Percentiles rank a stretch among this genome's conserved stretches.
These are phyloP conservation scores for Phoeniculus purpureus DNA, from an alignment of 2,797 vertebrate species.

Conservation along the genomic window DNA sequence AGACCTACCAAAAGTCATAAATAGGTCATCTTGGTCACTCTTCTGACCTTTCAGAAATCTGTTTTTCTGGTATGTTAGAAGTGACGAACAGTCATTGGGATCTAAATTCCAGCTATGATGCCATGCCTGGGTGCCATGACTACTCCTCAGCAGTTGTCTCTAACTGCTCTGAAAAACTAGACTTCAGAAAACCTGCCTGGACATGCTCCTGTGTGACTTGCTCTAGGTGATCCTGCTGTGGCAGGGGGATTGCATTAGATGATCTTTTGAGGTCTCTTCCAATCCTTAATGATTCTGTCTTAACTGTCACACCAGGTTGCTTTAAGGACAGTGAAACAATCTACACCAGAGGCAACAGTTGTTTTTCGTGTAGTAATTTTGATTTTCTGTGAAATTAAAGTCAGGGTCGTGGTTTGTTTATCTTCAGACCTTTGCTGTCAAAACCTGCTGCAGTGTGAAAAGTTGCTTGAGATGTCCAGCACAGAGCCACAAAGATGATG, in stretches of 20 bases:
- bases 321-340: background rate
- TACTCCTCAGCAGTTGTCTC: background rate
- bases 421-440: background rate
- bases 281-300: too few species aligned
- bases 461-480: too few species aligned
- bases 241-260: too few species aligned
- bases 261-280: too few species aligned
- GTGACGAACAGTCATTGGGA: background rate
- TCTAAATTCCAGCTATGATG: background rate
- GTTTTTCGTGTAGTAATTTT: background rate
- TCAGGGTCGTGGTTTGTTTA: background rate
- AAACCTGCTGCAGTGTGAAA: background rate
- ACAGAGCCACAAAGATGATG: too few species aligned
- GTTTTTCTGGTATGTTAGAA: background rate
- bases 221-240: too few species aligned
- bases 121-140: fast-evolving
- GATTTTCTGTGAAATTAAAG: constrained; percentile 2
- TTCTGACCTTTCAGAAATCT: background rate
- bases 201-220: too few species aligned
- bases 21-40: background rate
- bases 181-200: too few species aligned
- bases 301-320: background rate
- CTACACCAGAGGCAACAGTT: background rate
- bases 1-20: background rate
- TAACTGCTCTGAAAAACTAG: background rate